Evolutionary conservation across 2,113 vertebrate species (phyloP).

Genomic region (Microcebus lehilahytsara): DNA sequence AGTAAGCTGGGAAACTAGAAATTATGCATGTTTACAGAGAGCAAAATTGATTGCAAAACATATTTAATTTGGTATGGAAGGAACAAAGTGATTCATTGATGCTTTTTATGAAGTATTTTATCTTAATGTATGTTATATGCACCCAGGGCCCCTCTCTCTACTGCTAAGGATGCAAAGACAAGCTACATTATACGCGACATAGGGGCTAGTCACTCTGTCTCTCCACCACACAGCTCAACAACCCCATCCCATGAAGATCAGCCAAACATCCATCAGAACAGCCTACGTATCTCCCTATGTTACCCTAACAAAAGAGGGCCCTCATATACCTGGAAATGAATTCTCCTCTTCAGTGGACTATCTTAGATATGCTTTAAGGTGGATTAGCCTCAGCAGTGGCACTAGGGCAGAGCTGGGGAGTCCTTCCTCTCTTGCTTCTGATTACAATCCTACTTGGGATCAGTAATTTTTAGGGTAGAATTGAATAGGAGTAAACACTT

Average conservation of each 20-base stretch:
- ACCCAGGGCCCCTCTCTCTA: background rate
- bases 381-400: background rate
- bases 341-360: background rate
- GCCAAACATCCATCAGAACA: background rate
- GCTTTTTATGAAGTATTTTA: background rate
- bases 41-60: background rate
- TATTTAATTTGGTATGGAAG: background rate
- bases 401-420: background rate
- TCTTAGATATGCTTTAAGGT: background rate
- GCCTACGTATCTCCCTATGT: background rate
- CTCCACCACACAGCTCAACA: background rate
- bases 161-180: background rate
- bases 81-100: background rate
- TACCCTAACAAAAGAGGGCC: background rate
- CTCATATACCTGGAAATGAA: background rate
- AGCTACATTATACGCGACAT: rapidly evolving
- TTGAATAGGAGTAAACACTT: background rate
- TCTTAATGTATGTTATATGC: background rate
- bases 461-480: background rate
- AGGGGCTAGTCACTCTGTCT: background rate
- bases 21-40: background rate
- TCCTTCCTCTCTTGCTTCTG: background rate
- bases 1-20: background rate
- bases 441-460: background rate
- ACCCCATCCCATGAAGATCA: background rate